Conservation (phyloP, 2,888 invertebrate species). For the Habrosyne pyritoides region DNA sequence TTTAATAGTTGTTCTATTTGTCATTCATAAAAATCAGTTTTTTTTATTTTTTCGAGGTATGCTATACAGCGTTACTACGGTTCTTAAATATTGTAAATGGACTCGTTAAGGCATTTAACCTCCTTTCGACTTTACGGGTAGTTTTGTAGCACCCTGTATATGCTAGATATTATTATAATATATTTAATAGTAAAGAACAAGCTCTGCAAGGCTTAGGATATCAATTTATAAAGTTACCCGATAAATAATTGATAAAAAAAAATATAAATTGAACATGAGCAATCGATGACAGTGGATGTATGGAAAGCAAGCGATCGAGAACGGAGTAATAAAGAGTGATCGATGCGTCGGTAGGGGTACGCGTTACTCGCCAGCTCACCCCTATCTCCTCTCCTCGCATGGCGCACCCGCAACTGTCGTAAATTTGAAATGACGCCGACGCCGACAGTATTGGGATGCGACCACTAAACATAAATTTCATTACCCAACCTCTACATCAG, state of each 20-base stretch:
- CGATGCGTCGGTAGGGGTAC: slow-evolving; percentile 31
- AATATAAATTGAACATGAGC: slow-evolving; percentile 14
- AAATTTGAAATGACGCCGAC: slow-evolving; percentile 50
- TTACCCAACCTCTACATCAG: slow-evolving; percentile 42
- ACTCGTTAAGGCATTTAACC: no score
- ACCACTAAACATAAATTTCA: slow-evolving; percentile 42
- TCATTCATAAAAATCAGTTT: no score
- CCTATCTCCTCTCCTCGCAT: slow-evolving; percentile 12
- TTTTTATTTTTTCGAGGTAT: no score
- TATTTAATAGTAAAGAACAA: no score
- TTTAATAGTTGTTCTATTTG: no score
- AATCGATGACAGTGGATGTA: slow-evolving; percentile 15
- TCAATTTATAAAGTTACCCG: background rate
- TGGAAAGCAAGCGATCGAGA: slow-evolving; percentile 8
- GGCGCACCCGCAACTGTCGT: slow-evolving; percentile 35
- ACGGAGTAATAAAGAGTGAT: slow-evolving; percentile 44
- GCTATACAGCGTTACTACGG: no score
- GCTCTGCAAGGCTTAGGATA: background rate
- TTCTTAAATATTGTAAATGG: no score
- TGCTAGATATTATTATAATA: no score
- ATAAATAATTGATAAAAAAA: slow-evolving; percentile 12
- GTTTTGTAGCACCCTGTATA: no score
- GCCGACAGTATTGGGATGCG: slow-evolving; percentile 38
- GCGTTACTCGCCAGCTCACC: slow-evolving; percentile 9
- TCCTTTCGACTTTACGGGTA: no score